These are phyloP conservation scores for Drosophila neutralis DNA, from an alignment of 2,888 invertebrate genomes.

Conservation along the genomic window DNA sequence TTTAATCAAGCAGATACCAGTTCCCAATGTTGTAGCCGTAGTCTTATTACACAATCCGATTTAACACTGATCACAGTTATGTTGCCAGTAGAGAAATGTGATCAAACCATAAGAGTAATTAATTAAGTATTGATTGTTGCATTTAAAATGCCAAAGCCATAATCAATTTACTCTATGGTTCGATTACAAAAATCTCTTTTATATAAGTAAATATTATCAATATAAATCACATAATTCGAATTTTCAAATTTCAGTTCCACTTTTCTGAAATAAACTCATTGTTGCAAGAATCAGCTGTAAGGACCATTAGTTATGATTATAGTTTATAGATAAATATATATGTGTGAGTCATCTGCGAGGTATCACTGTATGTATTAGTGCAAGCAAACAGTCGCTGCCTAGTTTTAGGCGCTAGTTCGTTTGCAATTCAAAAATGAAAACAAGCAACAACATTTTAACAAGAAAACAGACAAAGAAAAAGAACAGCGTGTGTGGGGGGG, in stretches of 20 bases:
- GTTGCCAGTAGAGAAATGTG: neutral
- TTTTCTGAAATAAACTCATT: neutral
- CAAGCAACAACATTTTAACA: constrained; percentile 8
- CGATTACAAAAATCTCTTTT: neutral
- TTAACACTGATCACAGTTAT: neutral
- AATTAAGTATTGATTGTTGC: neutral
- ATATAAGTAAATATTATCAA: neutral
- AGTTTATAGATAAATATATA: neutral
- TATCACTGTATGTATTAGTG: constrained; percentile 1
- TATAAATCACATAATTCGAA: neutral
- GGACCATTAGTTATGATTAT: neutral
- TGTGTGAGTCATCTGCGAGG: neutral
- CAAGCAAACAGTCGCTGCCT: constrained; percentile 60
- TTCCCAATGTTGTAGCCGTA: neutral
- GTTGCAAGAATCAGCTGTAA: neutral
- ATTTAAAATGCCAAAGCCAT: neutral
- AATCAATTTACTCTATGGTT: neutral
- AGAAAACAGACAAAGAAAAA: neutral
- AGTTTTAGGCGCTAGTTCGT: constrained; percentile 53
- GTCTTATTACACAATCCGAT: neutral
- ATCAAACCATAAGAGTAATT: neutral
- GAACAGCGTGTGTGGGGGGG: neutral
- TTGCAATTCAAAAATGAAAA: constrained; percentile 36
- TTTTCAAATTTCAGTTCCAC: neutral
- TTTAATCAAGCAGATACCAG: neutral